A percentile compares a stretch with the other conserved stretches of the same genome.
These are phyloP conservation scores for Perizoma affinitatum DNA, from an alignment of 2,888 invertebrate genomes.

Conservation along the genomic window DNA sequence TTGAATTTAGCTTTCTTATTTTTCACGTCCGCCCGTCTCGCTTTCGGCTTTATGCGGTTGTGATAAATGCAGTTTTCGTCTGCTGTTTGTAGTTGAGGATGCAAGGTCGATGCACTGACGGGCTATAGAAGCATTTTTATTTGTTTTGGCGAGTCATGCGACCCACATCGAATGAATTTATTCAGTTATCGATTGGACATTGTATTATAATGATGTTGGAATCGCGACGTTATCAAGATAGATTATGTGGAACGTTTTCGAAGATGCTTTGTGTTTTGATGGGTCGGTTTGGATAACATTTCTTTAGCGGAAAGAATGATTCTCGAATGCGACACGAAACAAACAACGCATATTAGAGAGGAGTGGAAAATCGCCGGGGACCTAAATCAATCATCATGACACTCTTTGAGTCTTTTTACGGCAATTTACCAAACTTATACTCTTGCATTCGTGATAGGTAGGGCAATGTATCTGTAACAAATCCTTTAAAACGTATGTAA, in stretches of 20 bases:
- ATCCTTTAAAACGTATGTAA: no score
- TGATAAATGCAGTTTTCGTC: constrained; percentile 50
- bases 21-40: constrained; percentile 58
- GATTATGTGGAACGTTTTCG: constrained; percentile 6
- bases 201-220: constrained; percentile 66
- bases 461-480: no score
- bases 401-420: no score
- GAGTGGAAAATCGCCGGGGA: no score
- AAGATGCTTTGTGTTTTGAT: background rate
- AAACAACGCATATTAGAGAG: no score
- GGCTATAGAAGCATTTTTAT: constrained; percentile 81
- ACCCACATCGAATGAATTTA: constrained; percentile 83
- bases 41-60: constrained; percentile 54
- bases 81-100: constrained; percentile 53
- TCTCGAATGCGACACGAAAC: no score
- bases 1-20: constrained; percentile 80
- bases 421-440: no score
- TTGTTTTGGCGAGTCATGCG: constrained; percentile 81
- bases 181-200: constrained; percentile 80
- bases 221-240: constrained; percentile 43
- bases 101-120: constrained; percentile 80
- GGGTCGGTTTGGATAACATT: no score
- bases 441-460: no score
- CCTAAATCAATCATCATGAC: no score
- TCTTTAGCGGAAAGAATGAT: no score